Evolutionary conservation across 2,113 vertebrate species (phyloP).

Genomic region (Apodemus sylvaticus): DNA sequence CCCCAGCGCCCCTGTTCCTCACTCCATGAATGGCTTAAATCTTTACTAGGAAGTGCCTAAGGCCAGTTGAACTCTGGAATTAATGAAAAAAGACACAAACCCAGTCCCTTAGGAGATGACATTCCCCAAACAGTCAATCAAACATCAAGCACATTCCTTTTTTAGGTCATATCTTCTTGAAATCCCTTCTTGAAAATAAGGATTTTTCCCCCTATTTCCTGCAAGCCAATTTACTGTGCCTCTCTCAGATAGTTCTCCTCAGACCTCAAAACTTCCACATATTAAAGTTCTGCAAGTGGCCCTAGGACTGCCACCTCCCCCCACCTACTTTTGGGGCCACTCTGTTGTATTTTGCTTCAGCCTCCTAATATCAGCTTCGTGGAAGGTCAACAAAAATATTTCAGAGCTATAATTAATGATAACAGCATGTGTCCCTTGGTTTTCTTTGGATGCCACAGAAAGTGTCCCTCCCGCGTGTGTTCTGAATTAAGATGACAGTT

Average conservation of each 20-base stretch:
- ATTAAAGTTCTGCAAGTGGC: conserved; percentile 71
- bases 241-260: conserved; percentile 55
- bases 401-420: conserved; percentile 59
- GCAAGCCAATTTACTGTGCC: conserved; percentile 59
- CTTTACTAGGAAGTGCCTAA: conserved; percentile 17
- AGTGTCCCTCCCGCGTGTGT: neutral
- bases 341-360: conserved; percentile 52
- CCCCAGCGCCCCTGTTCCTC: neutral
- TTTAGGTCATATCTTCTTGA: conserved; percentile 58
- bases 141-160: conserved; percentile 1
- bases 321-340: neutral
- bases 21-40: conserved; percentile 35
- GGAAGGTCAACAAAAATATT: conserved; percentile 56
- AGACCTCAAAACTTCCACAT: conserved; percentile 69
- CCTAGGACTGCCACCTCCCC: neutral
- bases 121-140: conserved; percentile 63
- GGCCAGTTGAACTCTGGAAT: conserved; percentile 33
- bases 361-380: conserved; percentile 28
- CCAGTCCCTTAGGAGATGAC: conserved; percentile 26
- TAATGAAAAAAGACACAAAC: conserved; percentile 45
- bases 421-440: conserved; percentile 49
- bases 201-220: conserved; percentile 33
- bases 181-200: conserved; percentile 62
- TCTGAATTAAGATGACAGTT: neutral
- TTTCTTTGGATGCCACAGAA: conserved; percentile 20